A percentile compares a stretch with the other conserved stretches of the same genome.
phyloP scores from a whole-genome alignment of 2,888 invertebrate species.

The Tortrix viridana region DNA sequence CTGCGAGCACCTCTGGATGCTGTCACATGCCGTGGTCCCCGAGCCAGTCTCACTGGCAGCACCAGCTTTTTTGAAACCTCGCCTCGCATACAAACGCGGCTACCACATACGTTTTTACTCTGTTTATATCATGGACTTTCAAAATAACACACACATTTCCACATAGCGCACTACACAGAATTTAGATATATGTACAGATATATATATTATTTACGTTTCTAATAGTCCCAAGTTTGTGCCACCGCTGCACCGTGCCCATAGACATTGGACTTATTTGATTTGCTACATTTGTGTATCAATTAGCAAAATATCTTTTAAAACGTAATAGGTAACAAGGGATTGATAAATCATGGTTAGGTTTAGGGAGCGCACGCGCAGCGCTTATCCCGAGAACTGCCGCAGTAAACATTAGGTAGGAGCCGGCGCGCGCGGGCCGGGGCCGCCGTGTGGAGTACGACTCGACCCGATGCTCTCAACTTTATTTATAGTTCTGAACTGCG shows the following conservation, averaged over 20 bases:
- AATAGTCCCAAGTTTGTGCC: neutral
- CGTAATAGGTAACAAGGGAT: too few species aligned
- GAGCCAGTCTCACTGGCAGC: neutral
- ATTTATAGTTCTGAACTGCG: slow-evolving; percentile 30
- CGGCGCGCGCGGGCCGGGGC: too few species aligned
- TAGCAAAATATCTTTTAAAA: too few species aligned
- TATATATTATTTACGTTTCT: neutral
- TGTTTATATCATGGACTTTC: slow-evolving; percentile 22
- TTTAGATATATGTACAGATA: neutral
- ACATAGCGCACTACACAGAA: slow-evolving; percentile 17
- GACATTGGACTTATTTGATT: too few species aligned
- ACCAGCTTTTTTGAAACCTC: neutral
- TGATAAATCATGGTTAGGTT: too few species aligned
- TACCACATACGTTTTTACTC: slow-evolving; percentile 11
- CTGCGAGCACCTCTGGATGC: neutral
- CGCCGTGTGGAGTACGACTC: slow-evolving; percentile 6
- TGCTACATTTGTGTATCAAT: too few species aligned
- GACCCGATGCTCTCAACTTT: slow-evolving; percentile 32
- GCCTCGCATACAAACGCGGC: neutral
- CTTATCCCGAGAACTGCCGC: too few species aligned
- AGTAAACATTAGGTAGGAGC: too few species aligned
- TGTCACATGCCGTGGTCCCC: neutral
- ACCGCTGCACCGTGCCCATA: neutral
- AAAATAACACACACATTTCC: slow-evolving; percentile 32
- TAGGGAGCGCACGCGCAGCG: too few species aligned